Conservation (phyloP, 2,888 invertebrate genomes). For the Cosmia trapezina region DNA sequence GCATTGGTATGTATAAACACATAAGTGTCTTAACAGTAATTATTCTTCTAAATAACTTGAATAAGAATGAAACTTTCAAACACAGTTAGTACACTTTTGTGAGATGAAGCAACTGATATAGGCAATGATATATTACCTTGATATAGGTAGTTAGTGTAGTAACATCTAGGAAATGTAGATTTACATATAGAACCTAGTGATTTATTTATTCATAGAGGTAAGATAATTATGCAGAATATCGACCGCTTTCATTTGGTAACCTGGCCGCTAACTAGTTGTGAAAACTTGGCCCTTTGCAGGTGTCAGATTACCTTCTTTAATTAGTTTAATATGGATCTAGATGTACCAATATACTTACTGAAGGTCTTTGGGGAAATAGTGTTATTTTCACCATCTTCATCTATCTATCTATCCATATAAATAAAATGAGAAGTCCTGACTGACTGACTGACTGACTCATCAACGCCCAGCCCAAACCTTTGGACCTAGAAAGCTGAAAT, state of each 20-base stretch:
- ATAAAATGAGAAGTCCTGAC: too few relatives aligned
- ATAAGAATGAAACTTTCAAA: neutral
- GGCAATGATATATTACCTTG: too few relatives aligned
- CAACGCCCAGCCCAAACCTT: too few relatives aligned
- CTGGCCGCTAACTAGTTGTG: conserved; percentile 36
- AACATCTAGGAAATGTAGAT: conserved; percentile 34
- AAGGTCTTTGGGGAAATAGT: neutral
- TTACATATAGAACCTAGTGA: conserved; percentile 31
- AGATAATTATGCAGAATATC: conserved; percentile 50
- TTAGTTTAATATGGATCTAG: conserved; percentile 23
- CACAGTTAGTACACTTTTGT: neutral
- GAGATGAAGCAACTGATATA: conserved; percentile 31
- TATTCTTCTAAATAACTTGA: neutral
- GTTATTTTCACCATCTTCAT: neutral
- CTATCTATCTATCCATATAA: too few relatives aligned
- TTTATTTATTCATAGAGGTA: conserved; percentile 52
- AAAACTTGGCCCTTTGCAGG: conserved; percentile 35
- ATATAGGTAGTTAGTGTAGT: conserved; percentile 16
- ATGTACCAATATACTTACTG: neutral
- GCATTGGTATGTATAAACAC: too few relatives aligned
- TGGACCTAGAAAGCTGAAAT: too few relatives aligned
- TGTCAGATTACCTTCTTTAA: conserved; percentile 26
- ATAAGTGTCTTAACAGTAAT: too few relatives aligned
- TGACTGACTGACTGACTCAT: too few relatives aligned
- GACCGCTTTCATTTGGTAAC: conserved; percentile 48